phyloP scores from a whole-genome alignment of 92 coral and sea anemone genomes.

The Heteractis magnifica region DNA sequence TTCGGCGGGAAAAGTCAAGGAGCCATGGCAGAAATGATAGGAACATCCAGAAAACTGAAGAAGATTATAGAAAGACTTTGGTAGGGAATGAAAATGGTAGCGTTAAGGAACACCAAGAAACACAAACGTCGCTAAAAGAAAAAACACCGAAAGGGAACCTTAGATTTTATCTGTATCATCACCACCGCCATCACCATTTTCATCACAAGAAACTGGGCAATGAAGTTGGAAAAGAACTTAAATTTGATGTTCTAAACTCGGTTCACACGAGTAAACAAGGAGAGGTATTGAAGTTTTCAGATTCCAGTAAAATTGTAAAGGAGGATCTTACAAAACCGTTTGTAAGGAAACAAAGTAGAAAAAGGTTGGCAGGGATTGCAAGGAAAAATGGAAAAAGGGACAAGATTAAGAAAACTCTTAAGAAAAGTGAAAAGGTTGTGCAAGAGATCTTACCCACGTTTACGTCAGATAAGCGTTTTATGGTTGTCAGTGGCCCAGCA shows the following conservation, averaged over 20 bases:
- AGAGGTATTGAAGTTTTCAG: not conserved
- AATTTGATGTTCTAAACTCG: not conserved
- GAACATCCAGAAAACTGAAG: not conserved
- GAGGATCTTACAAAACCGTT: not conserved
- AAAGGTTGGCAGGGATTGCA: not conserved
- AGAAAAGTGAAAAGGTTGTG: not conserved
- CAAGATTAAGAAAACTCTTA: not conserved
- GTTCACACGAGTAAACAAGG: not conserved
- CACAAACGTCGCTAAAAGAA: not conserved
- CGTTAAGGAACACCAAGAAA: not conserved
- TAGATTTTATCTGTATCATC: constrained; percentile 2
- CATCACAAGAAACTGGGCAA: not conserved
- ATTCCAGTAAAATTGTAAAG: not conserved
- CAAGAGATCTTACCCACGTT: not conserved
- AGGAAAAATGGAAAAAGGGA: not conserved
- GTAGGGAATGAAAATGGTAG: not conserved
- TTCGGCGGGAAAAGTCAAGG: not conserved
- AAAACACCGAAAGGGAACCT: not conserved
- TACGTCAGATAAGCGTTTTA: constrained; percentile 7
- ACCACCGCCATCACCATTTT: constrained; percentile 5
- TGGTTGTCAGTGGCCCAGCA: constrained; percentile 12
- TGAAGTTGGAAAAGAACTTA: not conserved
- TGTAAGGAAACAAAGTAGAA: not conserved
- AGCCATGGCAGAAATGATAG: not conserved
- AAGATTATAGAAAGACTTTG: not conserved